Conservation (phyloP, 2,797 vertebrate genomes). For the Triplophysa bombifrons region DNA sequence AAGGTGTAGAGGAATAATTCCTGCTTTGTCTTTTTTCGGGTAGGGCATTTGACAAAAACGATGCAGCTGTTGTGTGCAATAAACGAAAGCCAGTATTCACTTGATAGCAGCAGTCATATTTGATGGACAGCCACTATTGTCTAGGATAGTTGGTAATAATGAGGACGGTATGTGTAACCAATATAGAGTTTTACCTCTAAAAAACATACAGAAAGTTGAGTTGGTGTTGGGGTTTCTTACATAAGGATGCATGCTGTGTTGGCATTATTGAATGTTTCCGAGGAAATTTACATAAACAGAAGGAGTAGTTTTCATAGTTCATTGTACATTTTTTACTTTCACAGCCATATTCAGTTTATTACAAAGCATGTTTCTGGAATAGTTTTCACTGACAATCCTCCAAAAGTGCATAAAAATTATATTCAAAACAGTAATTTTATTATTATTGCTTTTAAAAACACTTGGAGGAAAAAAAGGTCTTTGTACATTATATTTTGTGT, state of each 20-base stretch:
- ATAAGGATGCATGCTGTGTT: conserved; percentile 5
- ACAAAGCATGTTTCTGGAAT: conserved; percentile 30
- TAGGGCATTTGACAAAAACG: conserved; percentile 21
- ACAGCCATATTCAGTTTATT: conserved; percentile 25
- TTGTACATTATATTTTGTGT: conserved; percentile 57
- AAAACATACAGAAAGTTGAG: not conserved
- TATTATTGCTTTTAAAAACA: conserved; percentile 34
- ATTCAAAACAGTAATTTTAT: conserved; percentile 35
- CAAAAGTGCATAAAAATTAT: conserved; percentile 36
- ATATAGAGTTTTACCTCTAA: conserved; percentile 8
- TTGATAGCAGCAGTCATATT: conserved; percentile 18
- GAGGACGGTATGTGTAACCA: not conserved
- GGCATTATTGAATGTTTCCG: conserved; percentile 54
- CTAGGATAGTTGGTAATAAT: not conserved
- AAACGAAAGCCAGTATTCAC: conserved; percentile 38
- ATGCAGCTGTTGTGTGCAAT: conserved; percentile 54
- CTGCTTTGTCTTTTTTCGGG: not conserved
- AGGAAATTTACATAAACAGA: conserved; percentile 18
- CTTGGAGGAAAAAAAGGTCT: conserved; percentile 33
- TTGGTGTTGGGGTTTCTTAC: conserved; percentile 12
- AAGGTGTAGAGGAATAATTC: conserved; percentile 71
- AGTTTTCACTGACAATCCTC: conserved; percentile 47
- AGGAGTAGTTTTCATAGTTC: conserved; percentile 39
- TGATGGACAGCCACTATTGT: conserved; percentile 1
- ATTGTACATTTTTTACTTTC: conserved; percentile 16